Base-by-base conservation (phyloP, 2,888 invertebrate species). In the Eristalis tenax region DNA sequence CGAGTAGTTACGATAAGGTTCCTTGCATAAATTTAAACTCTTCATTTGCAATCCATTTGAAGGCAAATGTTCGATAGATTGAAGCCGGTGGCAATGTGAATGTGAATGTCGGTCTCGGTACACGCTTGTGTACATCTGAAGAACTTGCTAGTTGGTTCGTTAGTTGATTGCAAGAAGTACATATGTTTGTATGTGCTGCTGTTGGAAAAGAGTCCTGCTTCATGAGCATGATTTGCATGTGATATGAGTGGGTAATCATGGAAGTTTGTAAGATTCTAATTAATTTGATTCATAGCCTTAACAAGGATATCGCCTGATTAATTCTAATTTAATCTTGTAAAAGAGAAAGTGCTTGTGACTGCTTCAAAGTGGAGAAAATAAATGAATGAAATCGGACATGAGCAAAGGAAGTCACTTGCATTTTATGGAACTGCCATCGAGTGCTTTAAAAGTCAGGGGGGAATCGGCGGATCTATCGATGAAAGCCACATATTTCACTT, bases 21-120 rank as follows among this genome's bases (percentile, higher is more conserved):
- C 11, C 15, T 69, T 81, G 63, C 74, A 81, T 63, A 74, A 74
- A 63, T 74, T 80, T 74, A 80, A 74, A 38, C 22, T 69, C 40
- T 32, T 28, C 40, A 57, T 57, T 38, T 50, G 5, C 22, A 22
- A 65, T 57, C 38, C 70, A 40, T 65, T 35, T 71, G 64, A 65
- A 28, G 26, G 57, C 65, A 18, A 65, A 65, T 71, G 32, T 71
- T 64, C 59, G 64, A 50, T 71, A 28, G 56, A 70, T 59, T 70
- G 69, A 70, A 64, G 69, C 70, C 38, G 38, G 59, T 38, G 40
- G 63, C 35, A n/a, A 26, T 40, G 23, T 26, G 18, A 22, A 38
- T 40, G 32, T 35, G 50, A 50, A 40, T 65, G 32, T 50, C 50
- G 6, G 18, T n/a, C 18, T 50, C 8, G 50, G 35, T 23, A 35